Percentiles rank a stretch among this genome's conserved stretches.
phyloP scores from a whole-genome alignment of 2,113 vertebrate species.

The Poeciliopsis turrubarensis region DNA sequence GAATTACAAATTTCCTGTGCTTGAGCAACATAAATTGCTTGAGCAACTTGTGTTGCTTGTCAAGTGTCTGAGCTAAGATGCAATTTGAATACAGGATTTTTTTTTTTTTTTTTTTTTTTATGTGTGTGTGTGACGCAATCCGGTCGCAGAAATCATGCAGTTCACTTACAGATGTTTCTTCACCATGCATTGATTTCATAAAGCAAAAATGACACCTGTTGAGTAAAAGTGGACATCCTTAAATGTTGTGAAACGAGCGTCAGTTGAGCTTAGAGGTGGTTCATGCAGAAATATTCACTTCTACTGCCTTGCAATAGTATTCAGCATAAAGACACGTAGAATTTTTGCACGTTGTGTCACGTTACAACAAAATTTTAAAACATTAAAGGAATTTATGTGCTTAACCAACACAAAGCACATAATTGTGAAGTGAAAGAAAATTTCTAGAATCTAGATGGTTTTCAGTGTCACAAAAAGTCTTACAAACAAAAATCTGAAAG shows the following conservation, averaged over 20 bases:
- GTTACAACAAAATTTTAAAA: neutral
- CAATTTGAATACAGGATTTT: slow-evolving; percentile 48
- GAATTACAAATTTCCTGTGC: slow-evolving; percentile 66
- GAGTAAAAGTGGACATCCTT: slow-evolving; percentile 51
- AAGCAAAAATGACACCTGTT: slow-evolving; percentile 55
- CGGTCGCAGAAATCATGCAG: slow-evolving; percentile 28
- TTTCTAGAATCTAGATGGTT: no score
- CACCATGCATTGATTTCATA: slow-evolving; percentile 44
- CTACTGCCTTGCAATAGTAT: neutral
- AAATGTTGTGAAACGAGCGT: slow-evolving; percentile 42
- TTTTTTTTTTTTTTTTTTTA: neutral
- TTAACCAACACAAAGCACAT: no score
- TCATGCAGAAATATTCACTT: slow-evolving; percentile 17
- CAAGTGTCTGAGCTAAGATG: slow-evolving; percentile 38
- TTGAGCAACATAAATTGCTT: slow-evolving; percentile 48
- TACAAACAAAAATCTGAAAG: no score
- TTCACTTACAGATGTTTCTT: slow-evolving; percentile 31
- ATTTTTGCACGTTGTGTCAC: neutral
- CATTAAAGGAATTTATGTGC: neutral
- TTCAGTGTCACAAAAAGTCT: no score
- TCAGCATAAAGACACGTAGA: neutral
- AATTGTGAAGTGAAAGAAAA: no score
- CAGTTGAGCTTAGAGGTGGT: slow-evolving; percentile 21
- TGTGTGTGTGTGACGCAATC: slow-evolving; percentile 27
- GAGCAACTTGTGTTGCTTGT: no score